A percentile compares a stretch with the other conserved stretches of the same genome.
Evolutionary conservation across 35 echinoderm and acorn worm genomes (phyloP).

Genomic region (Ophiothrix spiculata): DNA sequence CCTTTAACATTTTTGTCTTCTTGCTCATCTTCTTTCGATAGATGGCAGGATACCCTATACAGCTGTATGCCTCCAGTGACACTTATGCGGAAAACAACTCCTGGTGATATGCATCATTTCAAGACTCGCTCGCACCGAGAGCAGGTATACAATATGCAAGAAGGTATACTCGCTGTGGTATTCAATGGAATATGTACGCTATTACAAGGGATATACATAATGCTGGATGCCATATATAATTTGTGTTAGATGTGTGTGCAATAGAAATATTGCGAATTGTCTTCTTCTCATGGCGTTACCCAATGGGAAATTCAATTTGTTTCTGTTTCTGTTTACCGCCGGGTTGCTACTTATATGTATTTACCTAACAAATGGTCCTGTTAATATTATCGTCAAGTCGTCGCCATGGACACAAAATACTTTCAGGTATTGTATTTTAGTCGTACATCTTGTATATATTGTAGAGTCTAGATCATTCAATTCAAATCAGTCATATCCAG

Average conservation of each 20-base stretch:
- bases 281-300: neutral
- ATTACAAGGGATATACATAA: neutral
- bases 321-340: neutral
- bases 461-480: no score
- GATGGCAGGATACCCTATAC: neutral
- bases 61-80: neutral
- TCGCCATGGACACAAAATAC: constrained; percentile 7
- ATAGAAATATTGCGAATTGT: neutral
- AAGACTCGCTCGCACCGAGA: neutral
- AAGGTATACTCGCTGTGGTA: neutral
- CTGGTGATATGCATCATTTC: neutral
- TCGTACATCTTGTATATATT: no score
- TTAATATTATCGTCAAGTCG: neutral
- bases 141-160: neutral
- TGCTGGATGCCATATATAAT: neutral
- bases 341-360: neutral
- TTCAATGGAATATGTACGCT: neutral
- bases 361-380: neutral
- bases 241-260: neutral
- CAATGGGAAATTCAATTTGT: neutral
- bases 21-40: neutral
- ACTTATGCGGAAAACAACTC: neutral
- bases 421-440: no score
- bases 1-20: no score
- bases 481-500: no score